A percentile compares a stretch with the other conserved stretches of the same genome.
These are phyloP conservation scores for Parnassius glacialis DNA, from an alignment of 2,888 invertebrate species.

Conservation along the genomic window DNA sequence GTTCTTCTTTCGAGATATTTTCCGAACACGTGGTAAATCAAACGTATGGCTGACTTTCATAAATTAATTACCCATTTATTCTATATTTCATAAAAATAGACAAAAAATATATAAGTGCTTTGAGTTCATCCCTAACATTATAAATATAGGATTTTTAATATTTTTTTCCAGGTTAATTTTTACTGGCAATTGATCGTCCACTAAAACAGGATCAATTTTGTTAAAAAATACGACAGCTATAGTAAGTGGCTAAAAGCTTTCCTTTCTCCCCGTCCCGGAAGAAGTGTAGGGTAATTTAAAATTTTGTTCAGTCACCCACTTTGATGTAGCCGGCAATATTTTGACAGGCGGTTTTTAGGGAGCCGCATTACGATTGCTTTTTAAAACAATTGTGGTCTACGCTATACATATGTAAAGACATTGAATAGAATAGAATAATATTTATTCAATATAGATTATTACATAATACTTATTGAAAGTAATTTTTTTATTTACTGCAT, in stretches of 20 bases:
- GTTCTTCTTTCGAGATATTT: no score
- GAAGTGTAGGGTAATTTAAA: conserved; percentile 32
- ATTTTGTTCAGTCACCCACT: conserved; percentile 47
- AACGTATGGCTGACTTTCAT: no score
- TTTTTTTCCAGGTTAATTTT: background rate
- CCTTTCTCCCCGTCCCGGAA: conserved; percentile 34
- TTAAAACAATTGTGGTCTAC: conserved; percentile 14
- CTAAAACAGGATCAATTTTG: conserved; percentile 17
- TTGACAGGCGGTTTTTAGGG: conserved; percentile 66
- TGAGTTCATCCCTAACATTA: no score
- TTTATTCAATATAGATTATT: no score
- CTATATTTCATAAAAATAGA: no score
- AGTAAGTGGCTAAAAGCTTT: conserved; percentile 38
- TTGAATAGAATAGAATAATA: no score
- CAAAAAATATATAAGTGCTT: no score
- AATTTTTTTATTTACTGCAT: no score
- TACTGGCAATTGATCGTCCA: background rate
- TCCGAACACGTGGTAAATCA: no score
- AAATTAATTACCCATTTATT: no score
- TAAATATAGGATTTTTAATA: background rate
- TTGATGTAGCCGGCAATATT: conserved; percentile 62
- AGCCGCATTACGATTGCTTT: conserved; percentile 51
- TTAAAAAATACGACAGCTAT: conserved; percentile 18
- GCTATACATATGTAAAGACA: no score
- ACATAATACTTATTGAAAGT: no score